phyloP scores from a whole-genome alignment of 2,797 vertebrate species.

The Discoglossus pictus region DNA sequence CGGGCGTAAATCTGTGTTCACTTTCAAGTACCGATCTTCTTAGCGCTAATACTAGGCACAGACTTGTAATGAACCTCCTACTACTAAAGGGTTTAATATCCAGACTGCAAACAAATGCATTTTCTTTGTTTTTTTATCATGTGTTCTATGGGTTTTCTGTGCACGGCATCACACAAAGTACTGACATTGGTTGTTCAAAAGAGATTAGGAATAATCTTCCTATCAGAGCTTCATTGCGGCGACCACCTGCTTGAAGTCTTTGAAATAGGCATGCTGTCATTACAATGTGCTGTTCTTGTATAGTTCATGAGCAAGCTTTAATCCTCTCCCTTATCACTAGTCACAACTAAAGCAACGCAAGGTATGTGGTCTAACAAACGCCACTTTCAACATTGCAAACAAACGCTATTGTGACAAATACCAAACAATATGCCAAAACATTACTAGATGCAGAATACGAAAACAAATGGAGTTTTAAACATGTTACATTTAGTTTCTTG shows the following conservation, averaged over 20 bases:
- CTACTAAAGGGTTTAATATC: conserved; percentile 42
- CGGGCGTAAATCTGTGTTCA: too few relatives aligned
- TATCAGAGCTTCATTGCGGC: conserved; percentile 49
- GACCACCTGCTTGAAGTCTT: conserved; percentile 50
- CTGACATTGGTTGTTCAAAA: conserved; percentile 64
- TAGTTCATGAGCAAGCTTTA: neutral
- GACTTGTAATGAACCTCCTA: conserved; percentile 28
- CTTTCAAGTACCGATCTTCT: conserved; percentile 14
- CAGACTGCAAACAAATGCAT: conserved; percentile 41
- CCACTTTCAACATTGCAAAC: conserved; percentile 7
- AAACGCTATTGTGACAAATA: conserved; percentile 29
- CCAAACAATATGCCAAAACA: conserved; percentile 3
- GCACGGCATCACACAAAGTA: conserved; percentile 53
- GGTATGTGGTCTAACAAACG: conserved; percentile 21
- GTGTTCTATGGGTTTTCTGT: conserved; percentile 47
- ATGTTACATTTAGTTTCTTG: too few relatives aligned
- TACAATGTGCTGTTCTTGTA: conserved; percentile 23
- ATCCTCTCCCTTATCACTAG: conserved; percentile 25
- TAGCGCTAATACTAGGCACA: conserved; percentile 4
- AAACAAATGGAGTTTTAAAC: too few relatives aligned
- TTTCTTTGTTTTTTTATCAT: conserved; percentile 52
- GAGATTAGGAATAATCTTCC: conserved; percentile 66
- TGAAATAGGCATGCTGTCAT: conserved; percentile 28
- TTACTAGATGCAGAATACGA: neutral
- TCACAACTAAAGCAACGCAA: conserved; percentile 39